A percentile compares a stretch with the other conserved stretches of the same genome.
Conservation (phyloP, 2,888 invertebrate genomes). For the Diloba caeruleocephala region DNA sequence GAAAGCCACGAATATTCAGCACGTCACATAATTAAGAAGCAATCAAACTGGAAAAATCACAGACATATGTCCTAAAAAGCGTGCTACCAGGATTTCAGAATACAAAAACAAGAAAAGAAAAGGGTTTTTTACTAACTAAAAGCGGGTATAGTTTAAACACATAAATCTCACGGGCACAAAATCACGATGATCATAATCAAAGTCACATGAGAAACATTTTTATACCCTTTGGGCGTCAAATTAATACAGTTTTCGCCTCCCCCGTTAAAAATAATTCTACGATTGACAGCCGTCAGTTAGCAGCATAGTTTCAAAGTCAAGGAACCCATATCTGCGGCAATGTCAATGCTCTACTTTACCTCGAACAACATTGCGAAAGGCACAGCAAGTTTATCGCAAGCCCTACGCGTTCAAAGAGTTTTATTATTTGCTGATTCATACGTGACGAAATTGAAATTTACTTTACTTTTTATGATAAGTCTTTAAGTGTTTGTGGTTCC, state of each 20-base stretch:
- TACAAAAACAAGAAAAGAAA: no score
- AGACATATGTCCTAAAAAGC: no score
- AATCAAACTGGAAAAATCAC: no score
- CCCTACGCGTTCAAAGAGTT: slow-evolving; percentile 54
- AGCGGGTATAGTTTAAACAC: no score
- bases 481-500: slow-evolving; percentile 38
- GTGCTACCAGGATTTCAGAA: no score
- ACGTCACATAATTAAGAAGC: no score
- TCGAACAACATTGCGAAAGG: slow-evolving; percentile 67
- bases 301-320: slow-evolving; percentile 62
- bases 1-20: no score
- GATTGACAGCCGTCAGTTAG: slow-evolving; percentile 43
- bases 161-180: no score
- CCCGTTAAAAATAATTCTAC: slow-evolving; percentile 20
- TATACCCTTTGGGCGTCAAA: not conserved
- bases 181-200: no score
- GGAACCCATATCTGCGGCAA: slow-evolving; percentile 65
- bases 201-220: not conserved
- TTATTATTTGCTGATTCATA: slow-evolving; percentile 62
- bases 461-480: slow-evolving; percentile 46
- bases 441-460: slow-evolving; percentile 53
- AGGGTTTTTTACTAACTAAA: no score
- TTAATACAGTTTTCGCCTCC: not conserved
- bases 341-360: slow-evolving; percentile 67
- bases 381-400: slow-evolving; percentile 58